Percentiles rank a stretch among this genome's conserved stretches.
These are phyloP conservation scores for Scomberomorus guttatus DNA, from an alignment of 2,797 vertebrate genomes.

Conservation along the genomic window DNA sequence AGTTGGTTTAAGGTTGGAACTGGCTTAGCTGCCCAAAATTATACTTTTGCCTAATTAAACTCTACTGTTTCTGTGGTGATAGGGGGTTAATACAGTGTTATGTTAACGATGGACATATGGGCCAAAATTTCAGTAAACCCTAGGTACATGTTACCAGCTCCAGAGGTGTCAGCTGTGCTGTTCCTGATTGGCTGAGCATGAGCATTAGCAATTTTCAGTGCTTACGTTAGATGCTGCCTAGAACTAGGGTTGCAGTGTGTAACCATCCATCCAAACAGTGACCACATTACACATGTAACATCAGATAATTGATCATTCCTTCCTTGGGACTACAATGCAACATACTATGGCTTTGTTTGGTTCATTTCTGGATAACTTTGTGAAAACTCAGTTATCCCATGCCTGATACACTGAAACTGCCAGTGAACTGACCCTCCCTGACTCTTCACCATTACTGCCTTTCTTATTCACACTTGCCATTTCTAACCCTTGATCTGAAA, in stretches of 20 bases:
- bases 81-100: not conserved
- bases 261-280: not conserved
- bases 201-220: not conserved
- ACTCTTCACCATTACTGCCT: constrained; percentile 53
- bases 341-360: not conserved
- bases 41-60: not conserved
- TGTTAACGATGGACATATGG: not conserved
- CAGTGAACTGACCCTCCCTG: constrained; percentile 66
- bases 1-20: not conserved
- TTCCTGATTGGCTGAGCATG: not conserved
- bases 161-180: not conserved
- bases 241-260: not conserved
- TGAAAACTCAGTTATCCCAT: constrained; percentile 78
- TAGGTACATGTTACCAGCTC: not conserved
- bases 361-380: not conserved
- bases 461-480: constrained; percentile 60
- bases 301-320: not conserved
- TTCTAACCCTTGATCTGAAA: constrained; percentile 50
- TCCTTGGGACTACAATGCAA: not conserved
- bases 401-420: constrained; percentile 79
- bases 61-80: not conserved
- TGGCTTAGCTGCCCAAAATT: not conserved
- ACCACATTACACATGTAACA: not conserved
- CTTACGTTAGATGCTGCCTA: not conserved
- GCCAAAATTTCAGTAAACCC: not conserved